phyloP scores from a whole-genome alignment of 1,140 invertebrate species.

The Ylistrum balloti region DNA sequence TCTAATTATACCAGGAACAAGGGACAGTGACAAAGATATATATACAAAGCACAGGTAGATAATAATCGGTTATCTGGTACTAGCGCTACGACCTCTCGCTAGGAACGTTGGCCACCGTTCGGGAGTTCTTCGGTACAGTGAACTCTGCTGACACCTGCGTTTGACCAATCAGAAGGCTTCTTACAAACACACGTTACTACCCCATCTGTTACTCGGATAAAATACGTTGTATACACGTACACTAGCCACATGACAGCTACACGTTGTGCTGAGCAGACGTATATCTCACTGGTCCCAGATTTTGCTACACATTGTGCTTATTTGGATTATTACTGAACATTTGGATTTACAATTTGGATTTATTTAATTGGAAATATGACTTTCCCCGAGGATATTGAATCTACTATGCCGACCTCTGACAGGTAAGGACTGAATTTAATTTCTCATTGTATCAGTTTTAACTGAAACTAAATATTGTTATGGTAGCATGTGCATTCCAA shows the following conservation, averaged over 20 bases:
- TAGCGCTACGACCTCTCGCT: background rate
- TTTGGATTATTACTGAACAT: background rate
- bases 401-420: background rate
- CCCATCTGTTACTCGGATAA: slow-evolving; percentile 17
- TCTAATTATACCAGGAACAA: background rate
- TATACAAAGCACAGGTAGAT: background rate
- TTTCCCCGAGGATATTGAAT: slow-evolving; percentile 12
- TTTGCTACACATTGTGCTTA: background rate
- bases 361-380: slow-evolving; percentile 21
- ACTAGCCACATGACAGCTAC: background rate
- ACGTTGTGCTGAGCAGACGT: slow-evolving; percentile 14
- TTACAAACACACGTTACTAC: background rate
- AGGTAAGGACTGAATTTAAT: no score
- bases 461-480: no score
- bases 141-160: background rate
- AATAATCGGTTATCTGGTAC: background rate
- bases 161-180: background rate
- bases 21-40: background rate
- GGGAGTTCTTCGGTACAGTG: slow-evolving; percentile 20
- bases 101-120: background rate
- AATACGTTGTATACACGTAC: background rate
- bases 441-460: no score
- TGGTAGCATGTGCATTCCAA: no score
- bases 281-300: background rate
- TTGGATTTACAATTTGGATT: background rate